These are phyloP conservation scores for Magallana angulata DNA, from an alignment of 1,140 invertebrate genomes.

Conservation along the genomic window DNA sequence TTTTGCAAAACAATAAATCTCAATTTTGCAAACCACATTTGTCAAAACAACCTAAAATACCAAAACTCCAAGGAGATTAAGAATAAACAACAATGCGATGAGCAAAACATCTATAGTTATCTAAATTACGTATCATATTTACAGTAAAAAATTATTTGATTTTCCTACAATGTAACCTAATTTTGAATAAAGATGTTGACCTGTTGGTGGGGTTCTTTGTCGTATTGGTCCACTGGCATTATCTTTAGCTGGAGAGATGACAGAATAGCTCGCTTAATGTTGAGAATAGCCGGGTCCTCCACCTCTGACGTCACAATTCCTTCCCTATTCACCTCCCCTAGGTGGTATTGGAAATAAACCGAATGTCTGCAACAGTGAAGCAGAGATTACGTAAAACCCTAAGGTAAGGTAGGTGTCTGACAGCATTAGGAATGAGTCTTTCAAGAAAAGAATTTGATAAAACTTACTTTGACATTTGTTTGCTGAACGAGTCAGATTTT, in stretches of 20 bases:
- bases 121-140: too few species aligned
- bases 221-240: neutral
- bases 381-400: too few species aligned
- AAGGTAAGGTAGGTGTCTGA: too few species aligned
- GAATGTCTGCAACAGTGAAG: constrained; percentile 14
- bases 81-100: too few species aligned
- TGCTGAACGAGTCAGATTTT: neutral
- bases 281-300: constrained; percentile 16
- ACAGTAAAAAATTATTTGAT: too few species aligned
- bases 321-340: neutral
- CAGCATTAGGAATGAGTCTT: too few species aligned
- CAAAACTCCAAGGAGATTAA: too few species aligned
- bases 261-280: constrained; percentile 43
- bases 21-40: too few species aligned
- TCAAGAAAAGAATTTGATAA: neutral
- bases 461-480: neutral
- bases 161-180: neutral
- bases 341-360: constrained; percentile 36
- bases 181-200: neutral
- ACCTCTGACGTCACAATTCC: neutral
- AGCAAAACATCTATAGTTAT: too few species aligned
- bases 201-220: constrained; percentile 10
- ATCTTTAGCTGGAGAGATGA: constrained; percentile 38
- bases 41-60: too few species aligned
- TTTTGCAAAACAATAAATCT: too few species aligned